These are phyloP conservation scores for Marmota flaviventris DNA, from an alignment of 2,113 vertebrate genomes.

Conservation along the genomic window DNA sequence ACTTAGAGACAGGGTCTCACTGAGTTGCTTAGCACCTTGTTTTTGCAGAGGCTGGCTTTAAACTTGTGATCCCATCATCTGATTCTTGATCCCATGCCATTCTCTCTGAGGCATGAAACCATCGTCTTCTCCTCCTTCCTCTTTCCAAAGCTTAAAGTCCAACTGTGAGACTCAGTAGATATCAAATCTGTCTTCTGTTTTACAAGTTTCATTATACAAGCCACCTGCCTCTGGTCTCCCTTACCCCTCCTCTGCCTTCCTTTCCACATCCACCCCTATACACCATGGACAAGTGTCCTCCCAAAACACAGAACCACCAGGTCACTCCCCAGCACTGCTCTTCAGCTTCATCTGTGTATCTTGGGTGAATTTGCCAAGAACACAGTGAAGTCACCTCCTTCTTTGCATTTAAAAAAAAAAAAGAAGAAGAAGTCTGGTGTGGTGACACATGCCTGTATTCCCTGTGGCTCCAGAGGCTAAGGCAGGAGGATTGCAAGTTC, in stretches of 20 bases:
- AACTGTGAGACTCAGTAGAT: neutral
- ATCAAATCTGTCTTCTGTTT: neutral
- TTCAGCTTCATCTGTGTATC: neutral
- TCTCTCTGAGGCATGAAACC: neutral
- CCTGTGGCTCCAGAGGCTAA: no score
- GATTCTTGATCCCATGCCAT: neutral
- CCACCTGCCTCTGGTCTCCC: neutral
- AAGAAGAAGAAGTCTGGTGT: no score
- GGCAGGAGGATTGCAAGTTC: no score
- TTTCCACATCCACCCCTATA: neutral
- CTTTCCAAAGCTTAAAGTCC: neutral
- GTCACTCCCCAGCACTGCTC: neutral
- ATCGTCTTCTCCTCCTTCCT: neutral
- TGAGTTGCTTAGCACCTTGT: no score
- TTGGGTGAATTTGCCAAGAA: neutral
- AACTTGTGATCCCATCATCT: no score
- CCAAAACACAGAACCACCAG: accelerated
- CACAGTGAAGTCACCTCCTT: neutral
- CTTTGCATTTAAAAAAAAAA: neutral
- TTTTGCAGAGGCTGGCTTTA: no score
- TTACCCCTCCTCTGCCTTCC: neutral
- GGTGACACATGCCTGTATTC: no score
- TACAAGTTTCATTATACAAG: neutral
- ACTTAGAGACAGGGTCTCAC: no score
- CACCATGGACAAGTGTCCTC: neutral